These are phyloP conservation scores for Hetaerina americana DNA, from an alignment of 1,140 invertebrate species.

Conservation along the genomic window DNA sequence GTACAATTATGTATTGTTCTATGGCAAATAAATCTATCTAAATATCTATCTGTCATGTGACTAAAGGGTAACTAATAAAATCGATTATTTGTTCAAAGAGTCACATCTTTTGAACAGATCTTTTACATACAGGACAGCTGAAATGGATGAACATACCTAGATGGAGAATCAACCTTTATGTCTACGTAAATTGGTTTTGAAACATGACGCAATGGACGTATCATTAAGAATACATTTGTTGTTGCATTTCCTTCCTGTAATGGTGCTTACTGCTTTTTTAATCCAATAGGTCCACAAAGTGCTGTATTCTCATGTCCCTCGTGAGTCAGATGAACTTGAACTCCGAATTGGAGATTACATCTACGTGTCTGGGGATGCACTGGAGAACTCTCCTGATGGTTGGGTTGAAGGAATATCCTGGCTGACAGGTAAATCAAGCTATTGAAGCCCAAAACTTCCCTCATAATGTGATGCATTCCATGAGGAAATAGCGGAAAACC, in stretches of 20 bases:
- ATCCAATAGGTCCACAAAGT: slow-evolving; percentile 59
- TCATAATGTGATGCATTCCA: too few species aligned
- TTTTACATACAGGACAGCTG: too few species aligned
- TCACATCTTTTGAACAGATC: too few species aligned
- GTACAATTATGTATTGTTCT: too few species aligned
- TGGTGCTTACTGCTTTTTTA: slow-evolving; percentile 15
- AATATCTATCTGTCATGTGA: too few species aligned
- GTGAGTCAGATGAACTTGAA: slow-evolving; percentile 71
- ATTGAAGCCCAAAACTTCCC: too few species aligned
- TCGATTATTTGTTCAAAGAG: too few species aligned
- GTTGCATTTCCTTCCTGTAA: slow-evolving; percentile 1
- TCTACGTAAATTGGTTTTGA: background rate
- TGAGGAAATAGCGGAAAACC: too few species aligned
- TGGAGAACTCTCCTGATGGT: slow-evolving; percentile 59
- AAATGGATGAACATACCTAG: too few species aligned
- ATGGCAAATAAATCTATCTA: too few species aligned
- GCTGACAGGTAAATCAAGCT: slow-evolving; percentile 68
- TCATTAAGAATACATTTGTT: slow-evolving; percentile 11
- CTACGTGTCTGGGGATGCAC: slow-evolving; percentile 58
- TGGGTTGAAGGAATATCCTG: slow-evolving; percentile 81
- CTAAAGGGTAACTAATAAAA: too few species aligned
- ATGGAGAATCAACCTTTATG: too few species aligned
- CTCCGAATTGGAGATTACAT: slow-evolving; percentile 74
- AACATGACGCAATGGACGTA: slow-evolving; percentile 22
- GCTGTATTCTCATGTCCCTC: slow-evolving; percentile 58